phyloP scores from a whole-genome alignment of 2,888 invertebrate genomes.

The Acronicta leporina region DNA sequence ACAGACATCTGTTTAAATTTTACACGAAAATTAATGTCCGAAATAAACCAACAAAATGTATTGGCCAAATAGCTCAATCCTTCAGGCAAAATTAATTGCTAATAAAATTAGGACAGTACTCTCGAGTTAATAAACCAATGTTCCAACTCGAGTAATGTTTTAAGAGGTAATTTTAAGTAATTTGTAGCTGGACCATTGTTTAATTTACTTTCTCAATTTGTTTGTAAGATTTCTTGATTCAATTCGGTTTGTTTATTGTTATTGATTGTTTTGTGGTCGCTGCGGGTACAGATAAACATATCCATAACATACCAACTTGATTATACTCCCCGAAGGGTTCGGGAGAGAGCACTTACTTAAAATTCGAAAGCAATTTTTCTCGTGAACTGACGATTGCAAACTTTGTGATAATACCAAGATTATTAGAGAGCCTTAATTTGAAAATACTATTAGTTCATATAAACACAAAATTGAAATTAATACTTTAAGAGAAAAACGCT shows the following conservation, averaged over 20 bases:
- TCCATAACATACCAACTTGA: too few species aligned
- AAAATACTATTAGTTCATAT: too few species aligned
- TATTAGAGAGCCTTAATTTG: too few species aligned
- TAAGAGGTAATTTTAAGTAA: slow-evolving; percentile 14
- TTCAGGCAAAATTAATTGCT: slow-evolving; percentile 29
- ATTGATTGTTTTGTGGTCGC: background rate
- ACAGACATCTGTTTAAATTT: slow-evolving; percentile 3
- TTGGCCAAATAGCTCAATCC: slow-evolving; percentile 10
- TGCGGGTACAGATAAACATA: too few species aligned
- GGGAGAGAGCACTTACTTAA: too few species aligned
- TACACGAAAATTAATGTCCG: slow-evolving; percentile 12
- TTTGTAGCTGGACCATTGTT: slow-evolving; percentile 3
- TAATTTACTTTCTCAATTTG: slow-evolving; percentile 8
- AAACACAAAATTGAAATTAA: too few species aligned
- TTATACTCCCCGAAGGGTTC: too few species aligned
- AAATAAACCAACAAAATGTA: slow-evolving; percentile 10
- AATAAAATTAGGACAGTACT: slow-evolving; percentile 29
- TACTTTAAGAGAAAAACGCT: too few species aligned
- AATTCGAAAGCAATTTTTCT: too few species aligned
- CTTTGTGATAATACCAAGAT: too few species aligned
- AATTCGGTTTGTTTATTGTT: background rate
- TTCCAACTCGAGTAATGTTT: slow-evolving; percentile 26
- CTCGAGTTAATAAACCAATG: slow-evolving; percentile 20
- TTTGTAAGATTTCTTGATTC: background rate
- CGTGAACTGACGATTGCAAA: too few species aligned